Conservation (phyloP, 2,888 invertebrate species). For the Agapostemon virescens region DNA sequence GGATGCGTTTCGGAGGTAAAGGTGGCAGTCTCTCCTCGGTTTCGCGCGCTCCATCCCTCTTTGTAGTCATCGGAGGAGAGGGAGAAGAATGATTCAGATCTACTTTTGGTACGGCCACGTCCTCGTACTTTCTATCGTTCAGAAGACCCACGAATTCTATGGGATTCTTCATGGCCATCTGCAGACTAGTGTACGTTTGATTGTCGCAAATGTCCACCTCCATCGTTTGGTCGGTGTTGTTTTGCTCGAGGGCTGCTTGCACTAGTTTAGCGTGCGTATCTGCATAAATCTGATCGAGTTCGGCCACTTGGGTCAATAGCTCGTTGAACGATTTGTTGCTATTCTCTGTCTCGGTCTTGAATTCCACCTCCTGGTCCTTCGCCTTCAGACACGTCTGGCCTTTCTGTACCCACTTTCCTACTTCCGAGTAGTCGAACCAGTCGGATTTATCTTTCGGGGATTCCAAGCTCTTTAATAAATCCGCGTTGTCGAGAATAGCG, state of each 20-base stretch:
- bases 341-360: constrained; percentile 62
- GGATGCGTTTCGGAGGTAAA: constrained; percentile 88
- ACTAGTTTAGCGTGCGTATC: constrained; percentile 85
- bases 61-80: constrained; percentile 72
- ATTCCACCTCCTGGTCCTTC: constrained; percentile 54
- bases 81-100: constrained; percentile 72
- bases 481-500: constrained; percentile 24
- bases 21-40: constrained; percentile 87
- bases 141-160: constrained; percentile 83
- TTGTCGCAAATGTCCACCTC: constrained; percentile 87
- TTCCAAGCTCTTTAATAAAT: constrained; percentile 33
- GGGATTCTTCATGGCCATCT: constrained; percentile 92
- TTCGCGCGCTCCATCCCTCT: constrained; percentile 81
- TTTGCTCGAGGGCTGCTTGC: constrained; percentile 66
- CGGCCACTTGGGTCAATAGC: constrained; percentile 88
- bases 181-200: constrained; percentile 91
- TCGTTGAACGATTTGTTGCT: constrained; percentile 85
- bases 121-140: constrained; percentile 82
- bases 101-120: constrained; percentile 81
- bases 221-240: constrained; percentile 76
- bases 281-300: constrained; percentile 90
- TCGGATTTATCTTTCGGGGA: constrained; percentile 64
- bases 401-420: constrained; percentile 75
- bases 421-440: constrained; percentile 76
- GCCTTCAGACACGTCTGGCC: constrained; percentile 62